Evolutionary conservation across 2,888 invertebrate genomes (phyloP).

Genomic region (Mesorhabditis spiculigera): DNA sequence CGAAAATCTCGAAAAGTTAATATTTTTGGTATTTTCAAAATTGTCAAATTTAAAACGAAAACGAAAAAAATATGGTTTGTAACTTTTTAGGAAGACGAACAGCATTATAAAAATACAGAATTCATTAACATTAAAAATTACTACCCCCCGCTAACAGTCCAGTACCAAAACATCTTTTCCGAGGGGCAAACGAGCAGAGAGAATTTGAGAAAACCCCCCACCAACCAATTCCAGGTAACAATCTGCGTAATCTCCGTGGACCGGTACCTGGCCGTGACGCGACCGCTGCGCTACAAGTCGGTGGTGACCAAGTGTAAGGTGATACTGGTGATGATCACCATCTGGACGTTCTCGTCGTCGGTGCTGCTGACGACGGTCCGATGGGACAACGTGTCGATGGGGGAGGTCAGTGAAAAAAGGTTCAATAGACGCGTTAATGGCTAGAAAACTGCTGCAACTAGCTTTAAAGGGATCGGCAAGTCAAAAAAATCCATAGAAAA

Average conservation of each 20-base stretch:
- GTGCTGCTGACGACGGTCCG: constrained; percentile 54
- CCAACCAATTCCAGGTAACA: constrained; percentile 60
- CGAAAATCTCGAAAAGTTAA: too few species aligned
- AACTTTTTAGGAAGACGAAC: too few species aligned
- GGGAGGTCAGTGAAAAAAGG: background rate
- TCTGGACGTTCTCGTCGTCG: constrained; percentile 54
- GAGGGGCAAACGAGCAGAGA: background rate
- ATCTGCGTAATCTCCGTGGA: constrained; percentile 64
- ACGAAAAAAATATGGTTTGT: too few species aligned
- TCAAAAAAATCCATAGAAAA: too few species aligned
- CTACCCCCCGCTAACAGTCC: too few species aligned
- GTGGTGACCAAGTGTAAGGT: constrained; percentile 54
- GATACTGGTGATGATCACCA: constrained; percentile 47
- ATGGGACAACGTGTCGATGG: constrained; percentile 34
- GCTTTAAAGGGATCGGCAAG: background rate
- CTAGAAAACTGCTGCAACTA: background rate
- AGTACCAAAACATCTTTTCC: background rate
- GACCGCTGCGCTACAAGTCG: constrained; percentile 57
- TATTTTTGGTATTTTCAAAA: too few species aligned
- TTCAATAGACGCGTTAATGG: background rate
- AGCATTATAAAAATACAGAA: background rate
- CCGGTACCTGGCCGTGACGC: constrained; percentile 58
- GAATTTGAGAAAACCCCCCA: background rate
- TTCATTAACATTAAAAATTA: background rate
- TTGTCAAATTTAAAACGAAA: too few species aligned